Evolutionary conservation across 2,888 invertebrate genomes (phyloP).

Genomic region (Cheilosia urbana): DNA sequence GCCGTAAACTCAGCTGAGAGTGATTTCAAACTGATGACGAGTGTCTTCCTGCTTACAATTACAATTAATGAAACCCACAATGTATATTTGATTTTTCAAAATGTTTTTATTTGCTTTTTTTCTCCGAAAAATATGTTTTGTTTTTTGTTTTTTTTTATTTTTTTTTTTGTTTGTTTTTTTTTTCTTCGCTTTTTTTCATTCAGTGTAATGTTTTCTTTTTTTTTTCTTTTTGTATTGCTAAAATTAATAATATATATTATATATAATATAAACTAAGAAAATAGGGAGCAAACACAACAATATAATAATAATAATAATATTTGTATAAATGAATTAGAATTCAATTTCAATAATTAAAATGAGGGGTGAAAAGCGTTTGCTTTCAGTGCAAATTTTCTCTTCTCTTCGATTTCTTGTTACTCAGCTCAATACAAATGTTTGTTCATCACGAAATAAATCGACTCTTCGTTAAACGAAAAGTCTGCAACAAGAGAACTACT

Average conservation of each 20-base stretch:
- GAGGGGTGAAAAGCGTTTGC: too few relatives aligned
- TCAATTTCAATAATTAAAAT: constrained; percentile 33
- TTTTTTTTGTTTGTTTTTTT: constrained; percentile 26
- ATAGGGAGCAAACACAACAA: constrained; percentile 75
- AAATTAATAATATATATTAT: constrained; percentile 69
- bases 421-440: not conserved
- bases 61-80: not conserved
- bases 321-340: constrained; percentile 54
- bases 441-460: not conserved
- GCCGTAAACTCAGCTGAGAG: too few relatives aligned
- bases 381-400: not conserved
- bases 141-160: constrained; percentile 24
- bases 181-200: constrained; percentile 26
- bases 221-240: constrained; percentile 47
- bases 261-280: constrained; percentile 71
- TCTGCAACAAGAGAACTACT: too few relatives aligned
- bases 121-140: constrained; percentile 73
- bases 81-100: constrained; percentile 62
- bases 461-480: too few relatives aligned
- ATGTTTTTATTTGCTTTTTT: constrained; percentile 71
- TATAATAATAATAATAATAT: constrained; percentile 64
- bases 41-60: too few relatives aligned
- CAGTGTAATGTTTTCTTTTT: constrained; percentile 35
- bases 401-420: not conserved
- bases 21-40: too few relatives aligned